Percentiles rank a stretch among this genome's conserved stretches.
These are phyloP conservation scores for Eupithecia insigniata DNA, from an alignment of 2,888 invertebrate genomes.

Conservation along the genomic window DNA sequence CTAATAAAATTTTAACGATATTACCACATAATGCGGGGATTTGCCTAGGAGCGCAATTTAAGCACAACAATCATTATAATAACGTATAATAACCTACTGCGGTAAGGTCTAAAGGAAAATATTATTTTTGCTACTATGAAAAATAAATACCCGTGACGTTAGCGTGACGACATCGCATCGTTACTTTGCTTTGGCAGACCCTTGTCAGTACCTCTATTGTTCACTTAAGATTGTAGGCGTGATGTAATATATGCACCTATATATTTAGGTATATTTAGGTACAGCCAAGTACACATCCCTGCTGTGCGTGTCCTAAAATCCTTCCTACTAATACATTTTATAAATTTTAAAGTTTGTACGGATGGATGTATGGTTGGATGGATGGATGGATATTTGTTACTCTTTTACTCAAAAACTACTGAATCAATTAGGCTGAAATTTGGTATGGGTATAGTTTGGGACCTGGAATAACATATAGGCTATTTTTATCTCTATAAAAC, in stretches of 20 bases:
- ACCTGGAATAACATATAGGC: too few species aligned
- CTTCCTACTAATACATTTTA: too few species aligned
- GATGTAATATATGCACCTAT: too few species aligned
- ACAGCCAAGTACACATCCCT: not conserved
- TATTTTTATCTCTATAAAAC: too few species aligned
- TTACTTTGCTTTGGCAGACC: not conserved
- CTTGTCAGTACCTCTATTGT: not conserved
- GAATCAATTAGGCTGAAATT: too few species aligned
- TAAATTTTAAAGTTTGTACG: too few species aligned
- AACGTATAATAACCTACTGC: slow-evolving; percentile 13
- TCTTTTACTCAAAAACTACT: too few species aligned
- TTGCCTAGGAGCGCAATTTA: slow-evolving; percentile 49
- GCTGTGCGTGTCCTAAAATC: not conserved
- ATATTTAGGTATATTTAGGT: too few species aligned
- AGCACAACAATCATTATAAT: slow-evolving; percentile 36
- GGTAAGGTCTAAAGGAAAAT: not conserved
- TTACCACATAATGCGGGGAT: slow-evolving; percentile 57
- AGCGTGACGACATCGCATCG: not conserved
- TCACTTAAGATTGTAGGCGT: not conserved
- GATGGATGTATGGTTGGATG: too few species aligned
- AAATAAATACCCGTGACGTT: not conserved
- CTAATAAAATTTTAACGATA: slow-evolving; percentile 74
- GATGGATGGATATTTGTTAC: too few species aligned
- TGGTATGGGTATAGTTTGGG: too few species aligned
- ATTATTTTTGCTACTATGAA: slow-evolving; percentile 8